Evolutionary conservation across 2,888 invertebrate species (phyloP).

Genomic region (Strigamia transsilvanica): DNA sequence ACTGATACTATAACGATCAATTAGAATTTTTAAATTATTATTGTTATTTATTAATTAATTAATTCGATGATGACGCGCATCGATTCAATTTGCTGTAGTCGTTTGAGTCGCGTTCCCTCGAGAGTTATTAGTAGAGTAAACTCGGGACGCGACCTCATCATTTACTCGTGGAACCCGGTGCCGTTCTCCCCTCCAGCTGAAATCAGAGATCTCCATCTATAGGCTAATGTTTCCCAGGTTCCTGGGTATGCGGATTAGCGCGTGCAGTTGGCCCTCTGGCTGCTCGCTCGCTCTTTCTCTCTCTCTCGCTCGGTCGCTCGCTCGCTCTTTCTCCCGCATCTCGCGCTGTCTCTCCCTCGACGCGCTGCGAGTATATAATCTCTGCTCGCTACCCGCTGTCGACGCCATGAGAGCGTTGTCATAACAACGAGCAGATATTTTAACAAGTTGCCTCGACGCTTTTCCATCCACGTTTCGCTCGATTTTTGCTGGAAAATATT

Average conservation of each 20-base stretch:
- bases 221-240: constrained; percentile 49
- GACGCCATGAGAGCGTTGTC: constrained; percentile 46
- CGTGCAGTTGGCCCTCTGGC: constrained; percentile 49
- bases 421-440: constrained; percentile 39
- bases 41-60: not conserved
- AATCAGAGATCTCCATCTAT: constrained; percentile 49
- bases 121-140: constrained; percentile 41
- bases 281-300: constrained; percentile 22
- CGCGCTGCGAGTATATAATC: constrained; percentile 23
- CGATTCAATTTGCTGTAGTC: constrained; percentile 31
- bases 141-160: constrained; percentile 43
- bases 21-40: not conserved
- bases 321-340: constrained; percentile 28
- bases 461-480: constrained; percentile 14
- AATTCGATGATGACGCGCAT: not conserved
- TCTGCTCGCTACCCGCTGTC: constrained; percentile 28
- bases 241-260: constrained; percentile 48
- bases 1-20: not conserved
- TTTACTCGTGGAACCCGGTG: constrained; percentile 43
- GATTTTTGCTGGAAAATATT: constrained; percentile 16
- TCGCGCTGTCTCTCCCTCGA: constrained; percentile 34
- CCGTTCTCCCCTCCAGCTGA: constrained; percentile 38
- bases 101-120: constrained; percentile 32
- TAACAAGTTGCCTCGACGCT: not conserved
- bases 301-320: not conserved